Conservation (phyloP, 2,113 vertebrate genomes). For the Marmota monax region DNA sequence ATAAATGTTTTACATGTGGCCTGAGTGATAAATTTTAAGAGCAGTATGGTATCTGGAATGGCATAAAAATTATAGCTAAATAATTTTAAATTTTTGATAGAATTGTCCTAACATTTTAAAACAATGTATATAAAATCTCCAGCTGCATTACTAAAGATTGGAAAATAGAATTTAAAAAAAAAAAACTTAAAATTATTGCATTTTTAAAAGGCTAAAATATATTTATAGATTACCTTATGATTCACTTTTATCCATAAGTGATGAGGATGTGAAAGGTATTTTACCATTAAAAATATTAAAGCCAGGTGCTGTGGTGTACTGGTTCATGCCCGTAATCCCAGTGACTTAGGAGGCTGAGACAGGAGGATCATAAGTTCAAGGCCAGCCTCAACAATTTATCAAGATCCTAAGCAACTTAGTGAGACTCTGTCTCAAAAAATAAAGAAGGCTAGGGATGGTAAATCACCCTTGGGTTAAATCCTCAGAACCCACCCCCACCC, state of each 20-base stretch:
- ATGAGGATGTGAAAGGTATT: conserved; percentile 22
- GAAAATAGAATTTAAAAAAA: not conserved
- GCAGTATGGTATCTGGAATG: not conserved
- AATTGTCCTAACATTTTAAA: conserved; percentile 28
- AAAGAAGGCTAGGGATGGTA: no score
- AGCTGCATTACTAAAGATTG: conserved; percentile 9
- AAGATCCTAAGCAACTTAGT: no score
- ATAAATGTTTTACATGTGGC: not conserved
- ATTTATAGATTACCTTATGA: not conserved
- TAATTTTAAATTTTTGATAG: not conserved
- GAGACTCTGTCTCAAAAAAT: no score
- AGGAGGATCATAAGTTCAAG: no score
- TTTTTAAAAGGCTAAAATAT: not conserved
- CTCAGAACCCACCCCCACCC: not conserved
- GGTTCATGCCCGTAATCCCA: no score
- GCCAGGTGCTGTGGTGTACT: no score
- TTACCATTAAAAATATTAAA: not conserved
- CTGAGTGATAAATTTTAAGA: conserved; percentile 34
- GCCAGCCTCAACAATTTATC: no score
- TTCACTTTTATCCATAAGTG: not conserved
- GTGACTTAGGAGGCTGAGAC: no score
- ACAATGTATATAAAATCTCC: not conserved
- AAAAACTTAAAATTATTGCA: conserved; percentile 24
- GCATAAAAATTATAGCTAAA: conserved; percentile 4
- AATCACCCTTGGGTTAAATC: not conserved